phyloP scores from a whole-genome alignment of 2,113 vertebrate genomes.

The Gracilinanus agilis region DNA sequence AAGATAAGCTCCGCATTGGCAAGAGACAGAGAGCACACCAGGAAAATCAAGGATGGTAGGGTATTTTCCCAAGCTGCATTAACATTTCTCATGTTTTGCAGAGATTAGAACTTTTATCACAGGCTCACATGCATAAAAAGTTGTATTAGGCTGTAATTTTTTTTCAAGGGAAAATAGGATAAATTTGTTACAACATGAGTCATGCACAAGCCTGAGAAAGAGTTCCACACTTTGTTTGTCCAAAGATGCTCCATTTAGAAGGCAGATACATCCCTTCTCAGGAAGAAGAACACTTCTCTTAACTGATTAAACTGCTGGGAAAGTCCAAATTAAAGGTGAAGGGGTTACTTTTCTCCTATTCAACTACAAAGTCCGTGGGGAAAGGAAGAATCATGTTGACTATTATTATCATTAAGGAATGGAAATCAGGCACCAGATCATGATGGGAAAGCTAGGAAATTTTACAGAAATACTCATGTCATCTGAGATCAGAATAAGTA shows the following conservation, averaged over 20 bases:
- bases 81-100: conserved; percentile 63
- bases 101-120: conserved; percentile 81
- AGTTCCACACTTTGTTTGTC: conserved; percentile 18
- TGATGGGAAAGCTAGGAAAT: neutral
- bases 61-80: conserved; percentile 69
- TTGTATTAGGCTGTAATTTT: conserved; percentile 64
- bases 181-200: conserved; percentile 50
- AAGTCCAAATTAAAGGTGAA: neutral
- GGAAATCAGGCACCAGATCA: neutral
- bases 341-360: neutral
- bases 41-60: conserved; percentile 58
- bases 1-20: conserved; percentile 61
- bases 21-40: conserved; percentile 40
- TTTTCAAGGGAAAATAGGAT: conserved; percentile 60
- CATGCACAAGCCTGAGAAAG: conserved; percentile 41
- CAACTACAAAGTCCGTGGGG: neutral
- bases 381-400: conserved; percentile 4
- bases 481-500: neutral
- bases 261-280: neutral
- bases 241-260: neutral
- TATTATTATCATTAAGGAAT: neutral
- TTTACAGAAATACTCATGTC: neutral
- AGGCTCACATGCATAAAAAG: conserved; percentile 58
- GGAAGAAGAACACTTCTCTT: neutral
- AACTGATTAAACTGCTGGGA: neutral